phyloP scores from a whole-genome alignment of 2,888 invertebrate species.

The Polydrusus pterygomalis region DNA sequence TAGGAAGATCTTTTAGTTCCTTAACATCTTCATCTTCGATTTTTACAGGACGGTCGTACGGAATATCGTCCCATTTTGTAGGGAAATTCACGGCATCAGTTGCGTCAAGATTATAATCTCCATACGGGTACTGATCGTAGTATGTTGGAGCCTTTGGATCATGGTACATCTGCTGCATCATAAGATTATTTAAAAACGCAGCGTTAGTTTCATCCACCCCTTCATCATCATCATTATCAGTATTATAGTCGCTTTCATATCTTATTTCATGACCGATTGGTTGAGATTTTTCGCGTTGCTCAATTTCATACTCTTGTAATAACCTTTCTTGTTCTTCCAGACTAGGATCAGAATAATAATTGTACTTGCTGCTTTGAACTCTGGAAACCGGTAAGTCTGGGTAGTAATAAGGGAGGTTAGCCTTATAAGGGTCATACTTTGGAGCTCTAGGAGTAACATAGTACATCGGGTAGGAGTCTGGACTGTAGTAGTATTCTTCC shows the following conservation, averaged over 20 bases:
- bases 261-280: slow-evolving; percentile 81
- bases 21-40: slow-evolving; percentile 80
- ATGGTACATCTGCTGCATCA: slow-evolving; percentile 79
- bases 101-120: slow-evolving; percentile 52
- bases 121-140: slow-evolving; percentile 59
- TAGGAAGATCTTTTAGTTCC: slow-evolving; percentile 78
- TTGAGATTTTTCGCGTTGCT: slow-evolving; percentile 74
- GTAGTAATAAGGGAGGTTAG: slow-evolving; percentile 73
- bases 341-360: slow-evolving; percentile 70
- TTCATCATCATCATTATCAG: slow-evolving; percentile 62
- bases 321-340: slow-evolving; percentile 77
- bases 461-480: slow-evolving; percentile 70
- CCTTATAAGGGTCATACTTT: slow-evolving; percentile 72
- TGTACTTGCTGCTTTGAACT: slow-evolving; percentile 65
- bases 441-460: slow-evolving; percentile 72
- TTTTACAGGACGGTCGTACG: slow-evolving; percentile 48
- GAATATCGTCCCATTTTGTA: slow-evolving; percentile 62
- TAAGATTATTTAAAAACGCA: slow-evolving; percentile 80
- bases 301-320: slow-evolving; percentile 77
- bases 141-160: slow-evolving; percentile 65
- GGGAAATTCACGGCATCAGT: slow-evolving; percentile 53
- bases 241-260: slow-evolving; percentile 75
- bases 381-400: slow-evolving; percentile 67
- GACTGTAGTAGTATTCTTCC: slow-evolving; percentile 74
- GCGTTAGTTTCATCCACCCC: slow-evolving; percentile 74